Base-by-base conservation (phyloP, 2,888 invertebrate species). In the Coelinius sp. region DNA sequence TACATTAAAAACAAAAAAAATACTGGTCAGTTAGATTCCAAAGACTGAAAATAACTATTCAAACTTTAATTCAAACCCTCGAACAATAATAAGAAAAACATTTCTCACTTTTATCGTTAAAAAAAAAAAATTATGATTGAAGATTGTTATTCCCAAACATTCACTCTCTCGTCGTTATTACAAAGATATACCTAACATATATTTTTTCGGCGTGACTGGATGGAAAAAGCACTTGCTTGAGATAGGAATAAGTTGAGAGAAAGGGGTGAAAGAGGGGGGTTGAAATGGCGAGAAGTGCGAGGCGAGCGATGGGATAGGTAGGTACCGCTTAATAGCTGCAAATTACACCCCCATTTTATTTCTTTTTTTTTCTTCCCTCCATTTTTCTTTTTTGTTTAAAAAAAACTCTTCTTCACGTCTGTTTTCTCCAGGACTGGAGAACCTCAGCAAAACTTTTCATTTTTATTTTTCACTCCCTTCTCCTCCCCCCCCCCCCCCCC, bases 271-370 rank as follows among this genome's bases (percentile, higher is more conserved):
- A 56, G 73, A 20, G 20, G 56, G 35, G 46, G 68, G 71, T 66
- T 56, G 63, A 59, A 52, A 52, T 66, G 62, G 35, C n/a, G 22
- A 63, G 38, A 46, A 22, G 70, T 63, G 66, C 31, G 64, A 59
- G 56, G 35, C 35, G 64, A 56, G 68, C 71, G 71, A 74, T 70
- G 68, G 72, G 75, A 65, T 74, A 74, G 71, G 72, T 76, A 75
- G 71, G 74, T 75, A 75, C 77, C 79, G 81, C 80, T 82, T 84
- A 85, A 85, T 85, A 84, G 84, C 84, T 80, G 82, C 82, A 83
- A 85, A 84, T 85, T 85, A 84, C 81, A 79, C 80, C 66, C 70
- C 71, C 74, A 71, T 70, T 70, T 52, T 44, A 62, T 70, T 63
- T 68, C 46, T 24, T 46, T 64, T 44, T 31, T 8, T 65, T 66